Percentiles rank a stretch among this genome's conserved stretches.
phyloP scores from a whole-genome alignment of 2,888 invertebrate species.

The Noctua comes region DNA sequence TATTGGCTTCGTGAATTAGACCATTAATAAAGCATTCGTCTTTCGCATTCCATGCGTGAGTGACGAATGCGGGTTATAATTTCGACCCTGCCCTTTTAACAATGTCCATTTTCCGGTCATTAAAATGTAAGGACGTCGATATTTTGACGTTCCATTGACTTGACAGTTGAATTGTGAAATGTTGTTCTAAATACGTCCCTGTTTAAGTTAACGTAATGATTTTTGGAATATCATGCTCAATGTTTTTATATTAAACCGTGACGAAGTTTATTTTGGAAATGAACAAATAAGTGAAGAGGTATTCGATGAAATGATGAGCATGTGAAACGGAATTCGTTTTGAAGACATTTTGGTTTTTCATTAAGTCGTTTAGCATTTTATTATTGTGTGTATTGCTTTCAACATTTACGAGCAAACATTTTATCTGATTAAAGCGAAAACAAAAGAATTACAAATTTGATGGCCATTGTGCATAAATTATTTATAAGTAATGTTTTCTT shows the following conservation, averaged over 20 bases:
- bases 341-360: constrained; percentile 35
- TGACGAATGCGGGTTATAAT: constrained; percentile 27
- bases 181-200: constrained; percentile 43
- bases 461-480: constrained; percentile 15
- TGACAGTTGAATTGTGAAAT: constrained; percentile 1
- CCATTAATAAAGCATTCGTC: constrained; percentile 54
- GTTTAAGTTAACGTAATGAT: constrained; percentile 45
- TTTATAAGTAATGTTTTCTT: constrained; percentile 8
- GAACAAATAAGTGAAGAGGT: constrained; percentile 48
- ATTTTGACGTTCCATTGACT: constrained; percentile 4
- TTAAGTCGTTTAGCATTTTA: constrained; percentile 18
- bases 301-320: constrained; percentile 26
- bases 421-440: constrained; percentile 23
- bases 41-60: constrained; percentile 45
- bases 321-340: constrained; percentile 33
- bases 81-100: constrained; percentile 2
- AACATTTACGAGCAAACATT: constrained; percentile 11
- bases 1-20: constrained; percentile 48
- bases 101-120: constrained; percentile 18
- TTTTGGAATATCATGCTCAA: constrained; percentile 53
- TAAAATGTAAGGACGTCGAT: neutral
- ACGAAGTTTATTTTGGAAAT: constrained; percentile 40
- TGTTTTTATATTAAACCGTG: constrained; percentile 57
- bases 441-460: constrained; percentile 17
- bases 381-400: constrained; percentile 20